These are phyloP conservation scores for Chrysochloris asiatica DNA, from an alignment of 2,113 vertebrate species.

Conservation along the genomic window DNA sequence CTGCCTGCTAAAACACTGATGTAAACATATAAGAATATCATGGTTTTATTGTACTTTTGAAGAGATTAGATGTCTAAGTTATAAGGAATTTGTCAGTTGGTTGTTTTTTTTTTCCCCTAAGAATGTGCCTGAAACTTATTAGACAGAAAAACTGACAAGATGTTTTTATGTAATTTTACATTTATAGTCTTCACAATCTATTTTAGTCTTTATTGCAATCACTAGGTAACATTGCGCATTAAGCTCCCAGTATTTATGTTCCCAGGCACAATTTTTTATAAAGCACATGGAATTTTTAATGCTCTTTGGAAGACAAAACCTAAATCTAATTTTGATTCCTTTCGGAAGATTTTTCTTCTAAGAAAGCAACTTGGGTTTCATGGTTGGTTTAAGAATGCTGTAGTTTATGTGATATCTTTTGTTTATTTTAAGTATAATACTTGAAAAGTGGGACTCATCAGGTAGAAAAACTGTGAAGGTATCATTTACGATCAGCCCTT, in stretches of 20 bases:
- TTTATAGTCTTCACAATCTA: conserved; percentile 40
- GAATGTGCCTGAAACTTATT: conserved; percentile 62
- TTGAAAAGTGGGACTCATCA: conserved; percentile 20
- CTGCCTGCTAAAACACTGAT: conserved; percentile 67
- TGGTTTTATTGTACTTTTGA: conserved; percentile 61
- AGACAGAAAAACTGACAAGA: conserved; percentile 62
- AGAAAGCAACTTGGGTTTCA: not conserved
- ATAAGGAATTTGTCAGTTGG: conserved; percentile 65
- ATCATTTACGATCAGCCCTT: conserved; percentile 25
- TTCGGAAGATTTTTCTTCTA: not conserved
- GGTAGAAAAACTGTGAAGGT: conserved; percentile 36
- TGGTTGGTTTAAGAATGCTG: not conserved
- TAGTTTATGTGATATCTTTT: not conserved
- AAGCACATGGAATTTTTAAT: conserved; percentile 46
- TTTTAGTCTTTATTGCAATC: not conserved
- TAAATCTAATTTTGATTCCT: not conserved
- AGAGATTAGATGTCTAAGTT: conserved; percentile 57
- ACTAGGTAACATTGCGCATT: conserved; percentile 32
- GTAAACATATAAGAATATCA: conserved; percentile 73
- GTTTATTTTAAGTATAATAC: conserved; percentile 18
- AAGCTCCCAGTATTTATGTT: conserved; percentile 49
- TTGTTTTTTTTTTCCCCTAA: conserved; percentile 38
- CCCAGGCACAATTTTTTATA: not conserved
- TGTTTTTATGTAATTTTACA: conserved; percentile 50
- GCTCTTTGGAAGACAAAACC: not conserved